A percentile compares a stretch with the other conserved stretches of the same genome.
phyloP scores from a whole-genome alignment of 2,797 vertebrate genomes.

The Aldrovandia affinis region DNA sequence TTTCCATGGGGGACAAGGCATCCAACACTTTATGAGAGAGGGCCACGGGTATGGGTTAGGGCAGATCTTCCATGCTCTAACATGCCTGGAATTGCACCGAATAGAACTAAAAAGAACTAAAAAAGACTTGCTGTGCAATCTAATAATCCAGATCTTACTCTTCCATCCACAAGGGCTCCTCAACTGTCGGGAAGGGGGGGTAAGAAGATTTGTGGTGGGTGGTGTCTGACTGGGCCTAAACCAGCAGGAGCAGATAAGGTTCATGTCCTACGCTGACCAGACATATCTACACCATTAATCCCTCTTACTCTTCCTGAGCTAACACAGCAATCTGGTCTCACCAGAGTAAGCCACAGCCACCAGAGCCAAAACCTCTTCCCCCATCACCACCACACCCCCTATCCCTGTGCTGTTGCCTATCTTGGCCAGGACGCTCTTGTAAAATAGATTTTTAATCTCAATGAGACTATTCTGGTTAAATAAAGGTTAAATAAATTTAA shows the following conservation, averaged over 20 bases:
- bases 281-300: conserved; percentile 48
- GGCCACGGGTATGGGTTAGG: conserved; percentile 17
- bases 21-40: not conserved
- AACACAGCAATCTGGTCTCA: conserved; percentile 45
- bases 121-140: conserved; percentile 32
- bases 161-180: conserved; percentile 26
- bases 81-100: conserved; percentile 9
- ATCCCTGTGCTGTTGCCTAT: too few species aligned
- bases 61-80: conserved; percentile 21
- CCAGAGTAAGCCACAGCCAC: conserved; percentile 45
- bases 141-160: conserved; percentile 62
- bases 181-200: conserved; percentile 23
- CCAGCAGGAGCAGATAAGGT: conserved; percentile 46
- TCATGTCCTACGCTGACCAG: conserved; percentile 40
- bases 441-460: too few species aligned
- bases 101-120: not conserved
- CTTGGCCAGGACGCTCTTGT: too few species aligned
- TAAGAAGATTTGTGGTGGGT: conserved; percentile 69
- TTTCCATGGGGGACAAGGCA: not conserved
- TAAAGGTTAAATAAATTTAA: too few species aligned
- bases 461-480: too few species aligned
- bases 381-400: not conserved
- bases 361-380: conserved; percentile 6
- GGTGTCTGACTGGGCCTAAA: conserved; percentile 41
- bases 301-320: conserved; percentile 50